Evolutionary conservation across 2,888 invertebrate genomes (phyloP).

Genomic region (Netelia melanura): DNA sequence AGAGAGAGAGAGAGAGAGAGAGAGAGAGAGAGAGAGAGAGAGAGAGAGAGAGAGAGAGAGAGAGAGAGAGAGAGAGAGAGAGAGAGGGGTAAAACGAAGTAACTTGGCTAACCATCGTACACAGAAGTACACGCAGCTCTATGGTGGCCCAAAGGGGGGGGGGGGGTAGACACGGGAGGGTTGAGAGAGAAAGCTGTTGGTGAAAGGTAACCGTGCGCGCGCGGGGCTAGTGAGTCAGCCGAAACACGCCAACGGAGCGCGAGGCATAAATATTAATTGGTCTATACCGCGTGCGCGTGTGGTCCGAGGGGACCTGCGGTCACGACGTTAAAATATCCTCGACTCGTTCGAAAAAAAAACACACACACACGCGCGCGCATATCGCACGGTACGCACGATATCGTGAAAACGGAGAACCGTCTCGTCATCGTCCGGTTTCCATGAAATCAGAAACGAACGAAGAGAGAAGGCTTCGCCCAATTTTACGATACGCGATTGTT

Average conservation of each 20-base stretch:
- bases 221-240: conserved; percentile 58
- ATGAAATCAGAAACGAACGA: neutral
- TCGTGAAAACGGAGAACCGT: too few species aligned
- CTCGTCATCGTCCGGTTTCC: neutral
- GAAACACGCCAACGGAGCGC: conserved; percentile 65
- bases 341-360: neutral
- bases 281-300: conserved; percentile 25
- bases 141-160: conserved; percentile 17
- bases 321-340: conserved; percentile 37
- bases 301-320: conserved; percentile 24
- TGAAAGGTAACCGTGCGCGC: conserved; percentile 32
- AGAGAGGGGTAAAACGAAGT: neutral
- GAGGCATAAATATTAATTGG: conserved; percentile 70
- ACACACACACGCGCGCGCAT: neutral
- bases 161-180: conserved; percentile 10
- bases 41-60: neutral
- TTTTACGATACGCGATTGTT: neutral
- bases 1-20: neutral
- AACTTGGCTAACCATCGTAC: neutral
- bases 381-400: neutral
- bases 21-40: neutral
- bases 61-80: neutral
- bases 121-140: neutral
- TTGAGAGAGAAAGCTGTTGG: conserved; percentile 67
- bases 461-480: neutral